phyloP scores from a whole-genome alignment of 1,140 invertebrate genomes.

The Batillaria attramentaria region DNA sequence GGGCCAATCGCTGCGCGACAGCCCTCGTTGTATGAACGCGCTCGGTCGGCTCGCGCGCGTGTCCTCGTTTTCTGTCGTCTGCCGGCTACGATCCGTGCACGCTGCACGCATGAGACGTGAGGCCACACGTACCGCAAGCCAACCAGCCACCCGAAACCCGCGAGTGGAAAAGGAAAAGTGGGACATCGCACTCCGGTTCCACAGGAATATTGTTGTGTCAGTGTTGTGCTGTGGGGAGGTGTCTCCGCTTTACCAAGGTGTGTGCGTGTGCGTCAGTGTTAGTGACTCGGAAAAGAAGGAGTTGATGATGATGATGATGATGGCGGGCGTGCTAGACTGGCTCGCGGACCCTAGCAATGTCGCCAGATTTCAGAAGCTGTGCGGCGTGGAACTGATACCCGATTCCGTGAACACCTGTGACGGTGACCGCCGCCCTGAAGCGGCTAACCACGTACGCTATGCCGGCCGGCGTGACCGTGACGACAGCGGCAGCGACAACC shows the following conservation, averaged over 20 bases:
- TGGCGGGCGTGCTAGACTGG: constrained; percentile 1
- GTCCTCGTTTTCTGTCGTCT: neutral
- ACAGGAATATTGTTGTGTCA: neutral
- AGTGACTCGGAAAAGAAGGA: neutral
- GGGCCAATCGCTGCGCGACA: too few relatives aligned
- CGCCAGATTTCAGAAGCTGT: constrained; percentile 46
- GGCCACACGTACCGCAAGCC: neutral
- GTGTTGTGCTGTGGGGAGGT: neutral
- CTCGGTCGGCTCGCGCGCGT: neutral
- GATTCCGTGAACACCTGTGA: neutral
- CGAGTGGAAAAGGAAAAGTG: neutral
- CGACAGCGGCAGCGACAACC: neutral
- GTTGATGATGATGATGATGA: neutral
- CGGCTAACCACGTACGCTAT: neutral
- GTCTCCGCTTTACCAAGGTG: neutral
- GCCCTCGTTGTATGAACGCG: too few relatives aligned
- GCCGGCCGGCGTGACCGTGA: neutral
- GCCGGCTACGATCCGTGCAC: neutral
- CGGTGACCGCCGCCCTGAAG: constrained; percentile 3
- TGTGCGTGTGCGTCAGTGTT: neutral
- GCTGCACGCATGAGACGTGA: neutral
- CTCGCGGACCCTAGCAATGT: constrained; percentile 36
- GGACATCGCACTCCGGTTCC: neutral
- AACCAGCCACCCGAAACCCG: neutral
- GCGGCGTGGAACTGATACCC: constrained; percentile 35